Conservation (phyloP, 2,888 invertebrate genomes). For the Anagyrus pseudococci region DNA sequence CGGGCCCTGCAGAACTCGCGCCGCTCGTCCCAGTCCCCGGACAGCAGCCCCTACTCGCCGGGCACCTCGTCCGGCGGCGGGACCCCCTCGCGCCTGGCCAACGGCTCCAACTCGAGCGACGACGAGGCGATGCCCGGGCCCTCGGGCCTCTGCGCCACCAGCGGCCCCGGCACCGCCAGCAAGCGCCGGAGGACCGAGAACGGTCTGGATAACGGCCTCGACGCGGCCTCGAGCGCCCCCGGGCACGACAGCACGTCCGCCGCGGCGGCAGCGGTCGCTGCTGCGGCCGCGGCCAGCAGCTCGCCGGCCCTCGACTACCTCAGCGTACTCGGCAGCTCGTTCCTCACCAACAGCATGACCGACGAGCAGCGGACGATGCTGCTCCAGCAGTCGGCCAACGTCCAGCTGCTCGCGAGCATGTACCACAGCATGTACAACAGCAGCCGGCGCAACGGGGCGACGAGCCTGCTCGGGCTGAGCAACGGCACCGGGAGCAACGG, state of each 20-base stretch:
- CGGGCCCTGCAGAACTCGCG: slow-evolving; percentile 73
- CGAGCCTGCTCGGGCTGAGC: slow-evolving; percentile 22
- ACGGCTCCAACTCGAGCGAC: slow-evolving; percentile 40
- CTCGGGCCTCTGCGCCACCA: background rate
- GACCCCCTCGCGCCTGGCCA: slow-evolving; percentile 39
- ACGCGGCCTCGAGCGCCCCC: no score
- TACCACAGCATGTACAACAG: slow-evolving; percentile 15
- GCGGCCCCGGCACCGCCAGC: background rate
- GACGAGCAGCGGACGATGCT: no score
- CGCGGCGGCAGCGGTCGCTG: background rate
- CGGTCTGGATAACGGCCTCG: no score
- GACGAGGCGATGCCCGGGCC: slow-evolving; percentile 17
- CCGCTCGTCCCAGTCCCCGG: slow-evolving; percentile 64
- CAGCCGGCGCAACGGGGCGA: background rate
- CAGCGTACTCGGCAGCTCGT: no score
- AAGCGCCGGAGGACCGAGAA: background rate
- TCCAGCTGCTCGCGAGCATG: no score
- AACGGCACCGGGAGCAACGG: background rate
- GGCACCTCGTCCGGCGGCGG: slow-evolving; percentile 40
- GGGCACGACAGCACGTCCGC: no score
- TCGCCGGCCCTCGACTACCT: no score
- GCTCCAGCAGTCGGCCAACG: no score
- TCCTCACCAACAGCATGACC: background rate
- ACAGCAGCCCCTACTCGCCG: slow-evolving; percentile 62
- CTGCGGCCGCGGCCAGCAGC: background rate